Conservation (phyloP, 2,888 invertebrate species). For the Junonia oenone region DNA sequence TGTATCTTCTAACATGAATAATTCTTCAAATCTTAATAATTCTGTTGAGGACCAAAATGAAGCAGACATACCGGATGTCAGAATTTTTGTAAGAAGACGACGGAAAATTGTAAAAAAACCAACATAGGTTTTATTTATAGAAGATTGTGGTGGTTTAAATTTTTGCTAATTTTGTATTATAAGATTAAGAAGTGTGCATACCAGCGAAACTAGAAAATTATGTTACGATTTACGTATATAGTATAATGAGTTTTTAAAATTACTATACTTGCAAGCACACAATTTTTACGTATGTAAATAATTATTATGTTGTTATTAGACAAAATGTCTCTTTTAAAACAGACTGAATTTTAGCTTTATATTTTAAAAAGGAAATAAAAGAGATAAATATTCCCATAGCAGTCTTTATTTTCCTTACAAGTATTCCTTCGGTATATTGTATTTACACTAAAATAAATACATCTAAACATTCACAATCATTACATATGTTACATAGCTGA, state of each 20-base stretch:
- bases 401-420: constrained; percentile 69
- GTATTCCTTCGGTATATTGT: constrained; percentile 34
- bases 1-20: constrained; percentile 30
- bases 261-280: too few relatives aligned
- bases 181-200: background rate
- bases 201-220: too few relatives aligned
- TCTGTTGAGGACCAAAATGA: constrained; percentile 33
- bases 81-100: constrained; percentile 59
- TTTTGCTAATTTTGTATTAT: background rate
- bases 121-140: background rate
- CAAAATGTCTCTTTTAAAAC: constrained; percentile 1
- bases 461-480: constrained; percentile 9
- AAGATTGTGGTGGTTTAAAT: background rate
- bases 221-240: too few relatives aligned
- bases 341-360: constrained; percentile 18
- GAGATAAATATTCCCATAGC: constrained; percentile 57
- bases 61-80: constrained; percentile 57
- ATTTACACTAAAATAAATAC: constrained; percentile 37
- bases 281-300: too few relatives aligned
- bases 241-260: too few relatives aligned
- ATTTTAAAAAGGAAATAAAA: constrained; percentile 32
- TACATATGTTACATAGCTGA: background rate
- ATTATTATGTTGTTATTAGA: too few relatives aligned
- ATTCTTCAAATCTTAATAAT: constrained; percentile 8
- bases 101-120: constrained; percentile 46